Percentiles rank a stretch among this genome's conserved stretches.
Conservation (phyloP, 2,888 invertebrate genomes). For the Drepanosiphum platanoidis region DNA sequence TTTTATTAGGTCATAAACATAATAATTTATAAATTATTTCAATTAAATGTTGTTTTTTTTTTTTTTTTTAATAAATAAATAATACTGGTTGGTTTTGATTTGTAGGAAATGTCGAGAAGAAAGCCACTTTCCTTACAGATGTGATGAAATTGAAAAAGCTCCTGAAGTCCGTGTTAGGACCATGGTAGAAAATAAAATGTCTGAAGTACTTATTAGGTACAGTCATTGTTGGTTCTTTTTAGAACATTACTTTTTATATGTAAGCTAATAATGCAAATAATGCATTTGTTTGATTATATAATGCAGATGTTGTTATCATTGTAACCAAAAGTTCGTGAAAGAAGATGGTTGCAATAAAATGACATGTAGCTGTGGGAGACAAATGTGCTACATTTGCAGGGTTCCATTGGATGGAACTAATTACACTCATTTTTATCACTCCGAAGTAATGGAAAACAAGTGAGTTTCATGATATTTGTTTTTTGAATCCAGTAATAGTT, state of each 20-base stretch:
- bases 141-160: constrained; percentile 69
- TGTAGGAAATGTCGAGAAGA: constrained; percentile 69
- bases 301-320: constrained; percentile 69
- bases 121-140: constrained; percentile 70
- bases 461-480: background rate
- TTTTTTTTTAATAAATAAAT: too few relatives aligned
- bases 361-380: constrained; percentile 71
- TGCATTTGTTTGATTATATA: background rate
- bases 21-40: background rate
- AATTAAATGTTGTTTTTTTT: background rate
- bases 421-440: constrained; percentile 63
- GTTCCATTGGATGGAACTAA: constrained; percentile 67
- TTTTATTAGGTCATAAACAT: too few relatives aligned
- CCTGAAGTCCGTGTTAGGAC: constrained; percentile 68
- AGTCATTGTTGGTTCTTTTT: background rate
- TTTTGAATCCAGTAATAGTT: too few relatives aligned
- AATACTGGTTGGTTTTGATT: too few relatives aligned
- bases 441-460: constrained; percentile 8
- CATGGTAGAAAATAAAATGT: constrained; percentile 72
- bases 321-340: constrained; percentile 70
- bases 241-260: background rate
- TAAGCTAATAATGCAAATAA: background rate
- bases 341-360: constrained; percentile 73
- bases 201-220: constrained; percentile 68
- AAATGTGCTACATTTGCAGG: constrained; percentile 72